Evolutionary conservation across 1,140 invertebrate genomes (phyloP).

Genomic region (Meloidogyne exigua): DNA sequence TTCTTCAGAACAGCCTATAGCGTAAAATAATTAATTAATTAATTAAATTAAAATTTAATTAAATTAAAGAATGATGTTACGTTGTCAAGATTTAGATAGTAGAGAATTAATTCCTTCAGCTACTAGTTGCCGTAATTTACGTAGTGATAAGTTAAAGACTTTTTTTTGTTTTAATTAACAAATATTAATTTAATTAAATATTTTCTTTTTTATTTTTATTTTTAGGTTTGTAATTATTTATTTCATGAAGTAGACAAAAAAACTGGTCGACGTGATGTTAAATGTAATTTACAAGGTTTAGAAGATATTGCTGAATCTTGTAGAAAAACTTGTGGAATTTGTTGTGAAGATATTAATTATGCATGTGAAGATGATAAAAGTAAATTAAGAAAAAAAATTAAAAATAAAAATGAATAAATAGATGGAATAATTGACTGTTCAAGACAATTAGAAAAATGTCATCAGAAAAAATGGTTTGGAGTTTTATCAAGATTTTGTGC

Average conservation of each 20-base stretch:
- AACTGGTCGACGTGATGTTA: slow-evolving; percentile 44
- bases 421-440: slow-evolving; percentile 51
- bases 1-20: background rate
- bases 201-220: background rate
- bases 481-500: slow-evolving; percentile 53
- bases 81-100: slow-evolving; percentile 42
- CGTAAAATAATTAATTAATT: background rate
- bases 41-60: background rate
- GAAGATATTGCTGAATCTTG: slow-evolving; percentile 52
- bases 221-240: slow-evolving; percentile 39
- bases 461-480: slow-evolving; percentile 48
- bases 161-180: too few relatives aligned
- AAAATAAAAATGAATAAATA: background rate
- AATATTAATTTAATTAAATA: background rate
- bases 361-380: slow-evolving; percentile 50
- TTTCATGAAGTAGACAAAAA: slow-evolving; percentile 43
- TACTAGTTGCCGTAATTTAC: slow-evolving; percentile 40
- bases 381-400: slow-evolving; percentile 8
- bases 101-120: slow-evolving; percentile 35
- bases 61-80: slow-evolving; percentile 25
- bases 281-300: slow-evolving; percentile 49
- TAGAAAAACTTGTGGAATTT: slow-evolving; percentile 52
- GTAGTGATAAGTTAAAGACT: slow-evolving; percentile 37
- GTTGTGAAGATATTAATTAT: slow-evolving; percentile 48
- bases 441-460: slow-evolving; percentile 49